A percentile compares a stretch with the other conserved stretches of the same genome.
Conservation (phyloP, 2,888 invertebrate genomes). For the Trachelus iudaicus region DNA sequence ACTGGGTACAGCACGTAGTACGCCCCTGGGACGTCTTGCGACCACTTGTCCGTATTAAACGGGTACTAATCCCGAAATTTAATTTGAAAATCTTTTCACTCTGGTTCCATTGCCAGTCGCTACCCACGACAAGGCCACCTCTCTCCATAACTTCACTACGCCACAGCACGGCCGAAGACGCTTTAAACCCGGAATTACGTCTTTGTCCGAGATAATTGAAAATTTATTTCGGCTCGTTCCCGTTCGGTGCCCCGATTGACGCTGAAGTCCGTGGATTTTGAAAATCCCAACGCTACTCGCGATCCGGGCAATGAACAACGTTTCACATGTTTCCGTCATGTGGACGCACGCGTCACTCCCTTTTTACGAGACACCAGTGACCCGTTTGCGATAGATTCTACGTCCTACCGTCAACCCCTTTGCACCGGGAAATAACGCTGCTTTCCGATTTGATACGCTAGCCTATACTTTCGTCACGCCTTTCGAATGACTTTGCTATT, state of each 20-base stretch:
- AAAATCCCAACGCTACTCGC: background rate
- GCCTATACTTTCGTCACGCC: conserved; percentile 30
- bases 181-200: conserved; percentile 61
- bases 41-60: conserved; percentile 61
- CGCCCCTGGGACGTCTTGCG: conserved; percentile 59
- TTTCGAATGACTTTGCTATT: conserved; percentile 12
- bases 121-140: background rate
- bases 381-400: conserved; percentile 25
- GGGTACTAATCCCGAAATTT: conserved; percentile 65
- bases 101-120: conserved; percentile 19
- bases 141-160: conserved; percentile 2
- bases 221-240: conserved; percentile 51
- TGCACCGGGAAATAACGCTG: conserved; percentile 33
- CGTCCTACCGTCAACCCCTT: conserved; percentile 17
- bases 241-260: conserved; percentile 3
- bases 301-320: background rate
- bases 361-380: conserved; percentile 15
- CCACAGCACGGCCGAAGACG: conserved; percentile 35
- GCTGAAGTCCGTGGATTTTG: background rate
- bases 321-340: background rate
- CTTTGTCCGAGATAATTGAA: conserved; percentile 64
- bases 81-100: conserved; percentile 65
- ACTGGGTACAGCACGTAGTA: conserved; percentile 50
- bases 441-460: conserved; percentile 37
- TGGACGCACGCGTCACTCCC: background rate